Evolutionary conservation across 2,797 vertebrate species (phyloP), one percentile per base, ranked within the genome.

Genomic region (Diglossa cyanea): DNA sequence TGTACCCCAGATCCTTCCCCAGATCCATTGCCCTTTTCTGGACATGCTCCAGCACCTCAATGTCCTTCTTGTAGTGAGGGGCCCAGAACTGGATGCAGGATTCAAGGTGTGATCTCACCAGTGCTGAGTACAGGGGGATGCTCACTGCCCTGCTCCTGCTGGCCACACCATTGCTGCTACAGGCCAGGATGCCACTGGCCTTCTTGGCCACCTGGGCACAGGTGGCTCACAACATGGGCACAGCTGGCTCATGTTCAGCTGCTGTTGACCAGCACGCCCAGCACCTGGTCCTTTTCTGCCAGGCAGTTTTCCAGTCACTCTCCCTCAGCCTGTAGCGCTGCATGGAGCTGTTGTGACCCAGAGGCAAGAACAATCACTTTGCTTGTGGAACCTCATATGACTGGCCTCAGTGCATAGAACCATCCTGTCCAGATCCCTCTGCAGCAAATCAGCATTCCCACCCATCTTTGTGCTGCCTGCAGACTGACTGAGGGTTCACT

Each of bases 51-150:
- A 63, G 33, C 37, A 19, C 17, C 51, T 58, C 51, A 23, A 1
- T 51, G 33, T 63, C 28, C 20, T 54, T 67, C 26, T 7, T 40
- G 7, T 24, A 61, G 40, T 48, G 39, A 65, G 28, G 11, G 14
- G 10, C 50, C 7, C 44, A 51, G 39, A 45, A 19, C 17, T 44
- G 6, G 11, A 28, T 1, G 1, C 12, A 28, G 23, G 10, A 5
- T 11, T 76, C 5, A 13, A 65, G 33, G 12, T 47, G 33, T 10
- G 7, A 2, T 8, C 25, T 67, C 47, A 26, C 5, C 26, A 35
- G 25, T 19, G 25, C 30, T 3, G 2, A 31, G n/a, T 33, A 45
- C 28, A 33, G 10, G 1, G 17, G 24, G 4, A 45, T 2, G 18
- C 0, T 71, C n/a, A 11, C 17, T 45, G 25, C 25, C 28, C 21